Evolutionary conservation across 2,797 vertebrate species (phyloP).

Genomic region (Trichosurus vulpecula): DNA sequence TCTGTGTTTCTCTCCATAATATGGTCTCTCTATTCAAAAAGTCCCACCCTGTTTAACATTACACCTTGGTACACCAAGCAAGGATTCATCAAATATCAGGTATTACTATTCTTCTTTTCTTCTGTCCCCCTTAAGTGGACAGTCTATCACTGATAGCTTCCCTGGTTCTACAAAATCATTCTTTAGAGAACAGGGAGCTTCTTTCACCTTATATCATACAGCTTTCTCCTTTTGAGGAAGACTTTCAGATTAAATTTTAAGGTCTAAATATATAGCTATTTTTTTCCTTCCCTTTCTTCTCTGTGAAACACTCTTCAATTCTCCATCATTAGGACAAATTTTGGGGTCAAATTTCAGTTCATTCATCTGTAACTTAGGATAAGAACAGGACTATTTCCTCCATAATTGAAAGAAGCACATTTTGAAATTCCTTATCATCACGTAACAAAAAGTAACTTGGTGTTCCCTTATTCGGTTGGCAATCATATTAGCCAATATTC

Average conservation of each 20-base stretch:
- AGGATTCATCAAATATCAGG: not conserved
- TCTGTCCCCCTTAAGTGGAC: not conserved
- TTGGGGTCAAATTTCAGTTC: not conserved
- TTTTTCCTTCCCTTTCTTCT: not conserved
- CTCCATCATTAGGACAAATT: not conserved
- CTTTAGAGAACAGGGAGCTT: not conserved
- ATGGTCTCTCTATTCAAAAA: not conserved
- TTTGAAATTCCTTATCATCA: not conserved
- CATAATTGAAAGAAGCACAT: not conserved
- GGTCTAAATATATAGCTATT: not conserved
- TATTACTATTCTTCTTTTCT: not conserved
- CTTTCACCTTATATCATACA: not conserved
- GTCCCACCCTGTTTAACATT: too few species aligned
- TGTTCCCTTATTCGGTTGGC: constrained; percentile 25
- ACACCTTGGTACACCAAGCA: too few species aligned
- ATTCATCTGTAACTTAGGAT: not conserved
- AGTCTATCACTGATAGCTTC: not conserved
- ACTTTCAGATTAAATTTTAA: not conserved
- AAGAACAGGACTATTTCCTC: not conserved
- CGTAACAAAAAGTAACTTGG: not conserved
- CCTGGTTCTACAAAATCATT: not conserved
- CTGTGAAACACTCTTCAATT: not conserved
- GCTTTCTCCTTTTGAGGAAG: not conserved
- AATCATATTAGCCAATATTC: not conserved
- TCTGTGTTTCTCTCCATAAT: not conserved